These are phyloP conservation scores for Caenorhabditis japonica DNA, from an alignment of 2,888 invertebrate species.

Conservation along the genomic window DNA sequence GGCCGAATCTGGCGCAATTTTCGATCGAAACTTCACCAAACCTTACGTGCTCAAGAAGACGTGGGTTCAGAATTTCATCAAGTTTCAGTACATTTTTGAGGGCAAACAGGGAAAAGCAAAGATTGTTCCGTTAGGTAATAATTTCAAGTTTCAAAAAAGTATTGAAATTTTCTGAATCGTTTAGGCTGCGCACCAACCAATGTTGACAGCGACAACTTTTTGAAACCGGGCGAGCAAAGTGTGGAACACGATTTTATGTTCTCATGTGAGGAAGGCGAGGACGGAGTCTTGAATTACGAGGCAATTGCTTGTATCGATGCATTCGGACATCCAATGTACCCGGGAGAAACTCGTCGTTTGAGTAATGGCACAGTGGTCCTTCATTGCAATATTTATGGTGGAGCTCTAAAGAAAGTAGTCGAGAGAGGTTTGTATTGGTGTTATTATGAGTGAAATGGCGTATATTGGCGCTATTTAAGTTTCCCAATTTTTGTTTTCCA, in stretches of 20 bases:
- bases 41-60: constrained; percentile 62
- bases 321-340: constrained; percentile 54
- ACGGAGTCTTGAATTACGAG: constrained; percentile 65
- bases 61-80: constrained; percentile 68
- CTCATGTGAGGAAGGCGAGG: constrained; percentile 61
- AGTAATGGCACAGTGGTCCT: constrained; percentile 63
- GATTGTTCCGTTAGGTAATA: constrained; percentile 59
- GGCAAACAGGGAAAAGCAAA: constrained; percentile 59
- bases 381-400: constrained; percentile 61
- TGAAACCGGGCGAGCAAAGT: constrained; percentile 51
- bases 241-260: constrained; percentile 63
- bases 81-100: constrained; percentile 61
- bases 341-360: constrained; percentile 57
- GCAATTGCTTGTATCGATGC: constrained; percentile 64
- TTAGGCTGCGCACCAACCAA: constrained; percentile 66
- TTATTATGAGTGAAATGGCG: background rate
- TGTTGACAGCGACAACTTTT: constrained; percentile 47
- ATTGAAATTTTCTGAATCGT: background rate
- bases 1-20: constrained; percentile 39
- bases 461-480: background rate
- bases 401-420: constrained; percentile 62
- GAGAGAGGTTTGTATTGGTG: constrained; percentile 49
- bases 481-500: no score
- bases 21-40: constrained; percentile 58
- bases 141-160: background rate